Conservation (phyloP, 1,140 invertebrate species). For the Brachionus sp. region DNA sequence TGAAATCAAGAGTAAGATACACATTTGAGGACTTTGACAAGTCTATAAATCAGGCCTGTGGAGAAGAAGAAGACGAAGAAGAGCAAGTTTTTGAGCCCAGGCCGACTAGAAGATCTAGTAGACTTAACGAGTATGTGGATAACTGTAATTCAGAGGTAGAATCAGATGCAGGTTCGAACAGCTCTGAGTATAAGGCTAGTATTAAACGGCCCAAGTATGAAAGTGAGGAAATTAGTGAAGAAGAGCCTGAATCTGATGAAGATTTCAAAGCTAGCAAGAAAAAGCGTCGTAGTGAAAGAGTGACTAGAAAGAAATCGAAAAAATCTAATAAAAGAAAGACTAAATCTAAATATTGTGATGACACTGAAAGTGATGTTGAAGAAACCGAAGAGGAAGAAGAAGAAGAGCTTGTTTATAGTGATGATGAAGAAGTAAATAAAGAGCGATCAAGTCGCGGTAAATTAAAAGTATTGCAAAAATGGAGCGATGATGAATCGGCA, state of each 20-base stretch:
- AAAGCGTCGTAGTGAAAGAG: background rate
- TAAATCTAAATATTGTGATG: slow-evolving; percentile 20
- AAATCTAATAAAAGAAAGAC: background rate
- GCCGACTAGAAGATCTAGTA: background rate
- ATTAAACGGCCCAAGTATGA: background rate
- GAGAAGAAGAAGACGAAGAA: background rate
- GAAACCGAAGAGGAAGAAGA: background rate
- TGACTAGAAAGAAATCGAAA: background rate
- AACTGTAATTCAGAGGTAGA: background rate
- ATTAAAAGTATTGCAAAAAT: background rate
- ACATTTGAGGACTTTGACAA: slow-evolving; percentile 26
- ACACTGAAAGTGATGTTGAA: background rate
- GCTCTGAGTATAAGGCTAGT: background rate
- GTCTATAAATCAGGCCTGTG: background rate
- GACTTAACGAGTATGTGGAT: background rate
- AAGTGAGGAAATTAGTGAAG: slow-evolving; percentile 1
- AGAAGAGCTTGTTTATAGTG: background rate
- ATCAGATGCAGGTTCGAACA: background rate
- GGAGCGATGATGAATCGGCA: background rate
- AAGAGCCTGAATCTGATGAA: background rate
- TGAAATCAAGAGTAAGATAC: background rate
- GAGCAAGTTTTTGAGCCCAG: background rate
- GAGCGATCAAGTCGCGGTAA: background rate
- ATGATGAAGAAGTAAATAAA: background rate
- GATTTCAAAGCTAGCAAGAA: background rate